A percentile compares a stretch with the other conserved stretches of the same genome.
Evolutionary conservation across 2,888 invertebrate species (phyloP).

Genomic region (Globia sparganii): DNA sequence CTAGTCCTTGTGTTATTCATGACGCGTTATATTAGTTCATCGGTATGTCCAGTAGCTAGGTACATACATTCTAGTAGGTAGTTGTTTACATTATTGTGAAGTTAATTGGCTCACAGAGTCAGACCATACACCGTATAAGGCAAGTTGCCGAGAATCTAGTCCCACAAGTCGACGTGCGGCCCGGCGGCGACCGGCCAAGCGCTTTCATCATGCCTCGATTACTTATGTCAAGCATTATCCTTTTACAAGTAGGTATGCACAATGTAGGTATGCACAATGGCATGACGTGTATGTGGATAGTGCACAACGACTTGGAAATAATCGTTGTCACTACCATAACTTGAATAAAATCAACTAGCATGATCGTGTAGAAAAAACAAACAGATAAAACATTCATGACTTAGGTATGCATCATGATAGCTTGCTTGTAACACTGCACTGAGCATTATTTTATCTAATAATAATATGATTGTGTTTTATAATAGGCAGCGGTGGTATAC

Average conservation of each 20-base stretch:
- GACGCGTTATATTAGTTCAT: conserved; percentile 58
- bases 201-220: conserved; percentile 75
- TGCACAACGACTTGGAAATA: conserved; percentile 35
- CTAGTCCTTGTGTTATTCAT: conserved; percentile 47
- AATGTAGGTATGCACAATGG: too few relatives aligned
- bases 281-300: conserved; percentile 36
- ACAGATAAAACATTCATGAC: conserved; percentile 21
- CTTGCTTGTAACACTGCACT: conserved; percentile 13
- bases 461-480: conserved; percentile 37
- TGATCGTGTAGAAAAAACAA: conserved; percentile 21
- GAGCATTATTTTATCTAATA: conserved; percentile 34
- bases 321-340: conserved; percentile 30
- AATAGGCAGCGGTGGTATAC: conserved; percentile 23
- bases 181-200: conserved; percentile 65
- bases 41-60: conserved; percentile 54
- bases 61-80: conserved; percentile 64
- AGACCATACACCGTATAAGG: conserved; percentile 80
- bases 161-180: conserved; percentile 66
- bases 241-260: conserved; percentile 55
- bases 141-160: conserved; percentile 82
- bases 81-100: conserved; percentile 77
- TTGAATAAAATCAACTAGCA: conserved; percentile 12
- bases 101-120: conserved; percentile 81
- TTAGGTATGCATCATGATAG: conserved; percentile 23
- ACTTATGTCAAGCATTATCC: conserved; percentile 69